Percentiles rank a stretch among this genome's conserved stretches.
These are phyloP conservation scores for Trichomycterus rosablanca DNA, from an alignment of 2,113 vertebrate species.

Conservation along the genomic window DNA sequence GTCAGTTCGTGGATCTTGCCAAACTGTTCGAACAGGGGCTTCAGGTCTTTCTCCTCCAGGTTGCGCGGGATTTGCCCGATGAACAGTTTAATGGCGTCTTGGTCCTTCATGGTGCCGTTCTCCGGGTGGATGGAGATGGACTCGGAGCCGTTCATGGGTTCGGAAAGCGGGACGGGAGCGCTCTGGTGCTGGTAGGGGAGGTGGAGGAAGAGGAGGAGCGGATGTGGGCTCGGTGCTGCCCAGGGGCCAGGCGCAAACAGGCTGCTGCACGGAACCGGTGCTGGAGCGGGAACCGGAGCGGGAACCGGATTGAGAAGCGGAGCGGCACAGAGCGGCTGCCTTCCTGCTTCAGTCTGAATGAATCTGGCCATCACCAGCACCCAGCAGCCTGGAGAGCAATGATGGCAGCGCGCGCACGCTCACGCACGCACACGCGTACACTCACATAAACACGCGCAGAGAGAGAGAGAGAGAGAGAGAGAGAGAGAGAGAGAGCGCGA, in stretches of 20 bases:
- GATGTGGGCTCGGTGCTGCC: constrained; percentile 66
- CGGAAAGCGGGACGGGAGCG: constrained; percentile 75
- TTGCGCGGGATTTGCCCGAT: constrained; percentile 97
- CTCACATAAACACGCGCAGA: constrained; percentile 52
- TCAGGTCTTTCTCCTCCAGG: constrained; percentile 94
- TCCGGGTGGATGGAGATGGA: constrained; percentile 84
- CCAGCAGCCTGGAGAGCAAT: constrained; percentile 80
- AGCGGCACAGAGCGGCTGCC: constrained; percentile 69
- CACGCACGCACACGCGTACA: constrained; percentile 19
- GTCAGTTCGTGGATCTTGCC: constrained; percentile 97
- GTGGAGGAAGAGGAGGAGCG: constrained; percentile 64
- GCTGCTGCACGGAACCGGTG: constrained; percentile 69
- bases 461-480: constrained; percentile 68
- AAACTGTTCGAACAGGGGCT: constrained; percentile 96
- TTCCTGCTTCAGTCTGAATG: constrained; percentile 86
- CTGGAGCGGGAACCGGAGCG: constrained; percentile 67
- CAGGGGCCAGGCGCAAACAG: constrained; percentile 71
- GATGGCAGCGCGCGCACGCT: constrained; percentile 64
- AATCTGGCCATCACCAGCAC: constrained; percentile 92
- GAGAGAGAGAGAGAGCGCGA: constrained; percentile 68
- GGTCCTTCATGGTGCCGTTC: constrained; percentile 90
- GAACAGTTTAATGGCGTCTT: constrained; percentile 98
- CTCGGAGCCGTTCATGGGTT: constrained; percentile 93
- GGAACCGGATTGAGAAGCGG: constrained; percentile 66
- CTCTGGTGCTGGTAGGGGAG: constrained; percentile 77